phyloP scores from a whole-genome alignment of 2,113 vertebrate genomes.

The Vimba vimba region DNA sequence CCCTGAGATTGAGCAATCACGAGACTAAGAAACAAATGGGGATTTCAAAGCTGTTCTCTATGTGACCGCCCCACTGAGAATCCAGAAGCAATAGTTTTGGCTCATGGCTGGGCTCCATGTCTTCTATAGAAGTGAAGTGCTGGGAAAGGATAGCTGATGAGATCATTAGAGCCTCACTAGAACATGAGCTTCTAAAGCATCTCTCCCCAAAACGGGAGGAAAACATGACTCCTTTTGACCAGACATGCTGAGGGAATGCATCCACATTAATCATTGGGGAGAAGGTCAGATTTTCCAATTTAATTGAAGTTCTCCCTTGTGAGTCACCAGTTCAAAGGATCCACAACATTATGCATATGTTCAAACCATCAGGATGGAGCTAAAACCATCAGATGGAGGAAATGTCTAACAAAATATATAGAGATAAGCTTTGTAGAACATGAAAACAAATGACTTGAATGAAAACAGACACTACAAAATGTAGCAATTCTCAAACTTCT shows the following conservation, averaged over 20 bases:
- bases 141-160: conserved; percentile 58
- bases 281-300: conserved; percentile 47
- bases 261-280: conserved; percentile 57
- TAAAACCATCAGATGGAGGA: conserved; percentile 16
- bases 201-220: conserved; percentile 57
- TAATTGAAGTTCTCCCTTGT: not conserved
- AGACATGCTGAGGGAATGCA: conserved; percentile 60
- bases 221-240: conserved; percentile 55
- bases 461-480: not conserved
- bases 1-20: not conserved
- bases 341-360: not conserved
- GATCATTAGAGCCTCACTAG: conserved; percentile 46
- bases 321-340: conserved; percentile 11
- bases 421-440: not conserved
- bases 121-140: conserved; percentile 32
- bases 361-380: not conserved
- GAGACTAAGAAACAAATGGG: not conserved
- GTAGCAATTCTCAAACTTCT: not conserved
- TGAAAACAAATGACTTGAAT: not conserved
- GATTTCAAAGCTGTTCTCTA: not conserved
- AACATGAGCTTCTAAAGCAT: conserved; percentile 62
- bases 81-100: conserved; percentile 42
- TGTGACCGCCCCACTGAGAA: not conserved
- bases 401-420: not conserved
- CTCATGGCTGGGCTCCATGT: conserved; percentile 54